These are phyloP conservation scores for Neoscelio sp. DNA, from an alignment of 2,888 invertebrate genomes.

Conservation along the genomic window DNA sequence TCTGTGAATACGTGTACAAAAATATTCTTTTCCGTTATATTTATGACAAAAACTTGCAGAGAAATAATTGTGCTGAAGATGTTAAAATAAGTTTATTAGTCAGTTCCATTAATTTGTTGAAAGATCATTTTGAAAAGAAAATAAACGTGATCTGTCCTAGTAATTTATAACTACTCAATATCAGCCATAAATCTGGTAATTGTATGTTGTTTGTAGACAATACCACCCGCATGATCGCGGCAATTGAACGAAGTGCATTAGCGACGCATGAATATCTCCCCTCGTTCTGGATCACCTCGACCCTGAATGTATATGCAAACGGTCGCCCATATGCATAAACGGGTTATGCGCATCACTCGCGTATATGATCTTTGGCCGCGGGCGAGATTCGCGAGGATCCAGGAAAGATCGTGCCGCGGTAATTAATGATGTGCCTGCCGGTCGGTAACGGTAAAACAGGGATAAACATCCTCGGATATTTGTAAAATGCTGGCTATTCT, in stretches of 20 bases:
- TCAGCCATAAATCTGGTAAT: slow-evolving; percentile 31
- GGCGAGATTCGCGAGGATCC: slow-evolving; percentile 61
- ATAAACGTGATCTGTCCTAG: slow-evolving; percentile 3
- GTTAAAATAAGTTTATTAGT: too few relatives aligned
- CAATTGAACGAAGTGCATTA: slow-evolving; percentile 77
- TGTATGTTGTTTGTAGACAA: slow-evolving; percentile 33
- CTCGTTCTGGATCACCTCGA: slow-evolving; percentile 68
- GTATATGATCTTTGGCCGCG: slow-evolving; percentile 49
- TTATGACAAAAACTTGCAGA: too few relatives aligned
- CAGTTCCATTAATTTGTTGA: too few relatives aligned
- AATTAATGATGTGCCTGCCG: slow-evolving; percentile 69
- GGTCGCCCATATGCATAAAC: slow-evolving; percentile 47
- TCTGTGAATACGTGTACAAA: too few relatives aligned
- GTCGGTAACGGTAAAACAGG: slow-evolving; percentile 66
- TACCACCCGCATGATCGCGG: slow-evolving; percentile 72
- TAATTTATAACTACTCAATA: slow-evolving; percentile 18
- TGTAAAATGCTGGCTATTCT: slow-evolving; percentile 51
- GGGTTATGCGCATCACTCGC: slow-evolving; percentile 45
- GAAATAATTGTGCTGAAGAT: too few relatives aligned
- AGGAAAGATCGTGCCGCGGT: slow-evolving; percentile 66
- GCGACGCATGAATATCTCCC: slow-evolving; percentile 75
- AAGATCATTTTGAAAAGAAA: not conserved
- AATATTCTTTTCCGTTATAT: too few relatives aligned
- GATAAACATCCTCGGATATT: slow-evolving; percentile 58
- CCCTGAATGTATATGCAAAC: slow-evolving; percentile 36